These are phyloP conservation scores for Ailurus styani DNA, from an alignment of 2,113 vertebrate species.

Conservation along the genomic window DNA sequence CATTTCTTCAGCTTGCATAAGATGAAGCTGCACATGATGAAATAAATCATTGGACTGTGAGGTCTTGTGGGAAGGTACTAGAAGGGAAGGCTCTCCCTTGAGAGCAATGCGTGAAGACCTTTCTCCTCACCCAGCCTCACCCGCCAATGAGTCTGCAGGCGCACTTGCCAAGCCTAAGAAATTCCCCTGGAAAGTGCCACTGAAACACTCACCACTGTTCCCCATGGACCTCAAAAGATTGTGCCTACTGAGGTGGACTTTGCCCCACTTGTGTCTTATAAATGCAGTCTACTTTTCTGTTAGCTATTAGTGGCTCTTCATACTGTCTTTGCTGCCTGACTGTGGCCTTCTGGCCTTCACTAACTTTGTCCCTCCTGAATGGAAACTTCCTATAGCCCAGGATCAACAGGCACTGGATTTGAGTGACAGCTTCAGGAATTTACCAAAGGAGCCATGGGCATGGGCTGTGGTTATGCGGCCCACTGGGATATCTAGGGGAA, in stretches of 20 bases:
- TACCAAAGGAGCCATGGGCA: too few species aligned
- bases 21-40: conserved; percentile 88
- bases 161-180: neutral
- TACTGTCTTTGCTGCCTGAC: neutral
- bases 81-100: conserved; percentile 44
- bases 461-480: neutral
- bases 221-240: neutral
- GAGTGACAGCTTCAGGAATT: neutral
- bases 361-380: neutral
- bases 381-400: neutral
- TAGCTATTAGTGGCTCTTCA: neutral
- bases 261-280: neutral
- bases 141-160: neutral
- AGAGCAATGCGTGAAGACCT: neutral
- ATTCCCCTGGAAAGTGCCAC: neutral
- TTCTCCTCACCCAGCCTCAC: neutral
- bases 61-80: conserved; percentile 76
- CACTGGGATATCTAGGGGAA: neutral
- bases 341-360: neutral
- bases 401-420: neutral
- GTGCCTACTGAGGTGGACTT: neutral
- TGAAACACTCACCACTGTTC: neutral
- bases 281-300: neutral
- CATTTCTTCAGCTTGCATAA: conserved; percentile 93
- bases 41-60: conserved; percentile 78